phyloP scores from a whole-genome alignment of 2,113 vertebrate species.

The Archocentrus centrarchus region DNA sequence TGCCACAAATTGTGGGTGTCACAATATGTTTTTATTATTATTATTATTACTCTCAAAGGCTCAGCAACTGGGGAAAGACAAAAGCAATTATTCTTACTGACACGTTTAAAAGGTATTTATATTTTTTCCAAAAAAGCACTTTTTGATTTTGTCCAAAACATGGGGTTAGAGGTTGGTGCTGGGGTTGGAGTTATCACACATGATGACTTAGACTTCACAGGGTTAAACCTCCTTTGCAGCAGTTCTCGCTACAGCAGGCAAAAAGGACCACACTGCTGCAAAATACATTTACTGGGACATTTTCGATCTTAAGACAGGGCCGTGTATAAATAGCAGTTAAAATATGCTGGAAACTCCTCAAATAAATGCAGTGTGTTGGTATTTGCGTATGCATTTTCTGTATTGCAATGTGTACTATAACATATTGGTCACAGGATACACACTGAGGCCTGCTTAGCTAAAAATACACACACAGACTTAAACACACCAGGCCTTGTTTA shows the following conservation, averaged over 20 bases:
- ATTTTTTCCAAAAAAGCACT: too few relatives aligned
- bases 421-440: constrained; percentile 42
- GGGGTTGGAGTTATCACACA: too few relatives aligned
- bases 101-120: too few relatives aligned
- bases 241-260: too few relatives aligned
- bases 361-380: neutral
- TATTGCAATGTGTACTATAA: neutral
- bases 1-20: neutral
- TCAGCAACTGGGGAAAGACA: too few relatives aligned
- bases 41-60: too few relatives aligned
- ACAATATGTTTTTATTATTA: too few relatives aligned
- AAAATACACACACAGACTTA: constrained; percentile 37
- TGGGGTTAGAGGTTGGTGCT: too few relatives aligned
- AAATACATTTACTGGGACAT: neutral
- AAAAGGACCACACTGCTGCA: neutral
- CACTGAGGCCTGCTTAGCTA: constrained; percentile 30
- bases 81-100: too few relatives aligned
- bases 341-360: neutral
- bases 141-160: too few relatives aligned
- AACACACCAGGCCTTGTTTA: constrained; percentile 50
- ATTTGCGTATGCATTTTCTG: constrained; percentile 10
- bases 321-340: neutral
- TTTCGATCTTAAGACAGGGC: neutral
- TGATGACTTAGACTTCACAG: too few relatives aligned
- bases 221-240: too few relatives aligned